Evolutionary conservation across 2,888 invertebrate genomes (phyloP).

Genomic region (Aphelenchoides bicaudatus): DNA sequence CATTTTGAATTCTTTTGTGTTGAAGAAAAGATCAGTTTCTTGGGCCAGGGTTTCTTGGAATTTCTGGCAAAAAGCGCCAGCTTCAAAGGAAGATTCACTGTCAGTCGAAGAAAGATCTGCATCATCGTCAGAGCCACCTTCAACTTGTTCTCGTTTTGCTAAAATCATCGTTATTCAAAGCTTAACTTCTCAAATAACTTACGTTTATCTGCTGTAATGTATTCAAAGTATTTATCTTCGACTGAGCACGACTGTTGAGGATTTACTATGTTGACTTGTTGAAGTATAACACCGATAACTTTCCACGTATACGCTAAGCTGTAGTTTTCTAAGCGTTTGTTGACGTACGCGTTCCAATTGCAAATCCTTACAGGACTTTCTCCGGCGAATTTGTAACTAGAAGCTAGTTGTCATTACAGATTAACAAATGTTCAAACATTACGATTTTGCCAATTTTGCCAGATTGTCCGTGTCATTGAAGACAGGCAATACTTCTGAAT

Average conservation of each 20-base stretch:
- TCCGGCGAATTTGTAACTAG: conserved; percentile 29
- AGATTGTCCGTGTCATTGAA: conserved; percentile 7
- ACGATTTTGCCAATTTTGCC: conserved; percentile 9
- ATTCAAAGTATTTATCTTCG: conserved; percentile 14
- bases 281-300: conserved; percentile 21
- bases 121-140: conserved; percentile 11
- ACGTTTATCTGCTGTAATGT: conserved; percentile 1
- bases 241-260: background rate
- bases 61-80: conserved; percentile 25
- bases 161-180: background rate
- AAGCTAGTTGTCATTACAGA: conserved; percentile 15
- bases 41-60: conserved; percentile 19
- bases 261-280: conserved; percentile 1
- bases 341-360: conserved; percentile 28
- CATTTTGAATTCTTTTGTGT: conserved; percentile 25
- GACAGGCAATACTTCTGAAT: background rate
- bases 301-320: conserved; percentile 33
- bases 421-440: conserved; percentile 9
- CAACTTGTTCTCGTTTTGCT: background rate
- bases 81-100: background rate
- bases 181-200: background rate
- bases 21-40: conserved; percentile 30
- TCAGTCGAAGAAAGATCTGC: background rate
- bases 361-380: conserved; percentile 25
- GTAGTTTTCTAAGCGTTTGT: conserved; percentile 20